These are phyloP conservation scores for Mandrillus leucophaeus DNA, from an alignment of 2,113 vertebrate species.

Conservation along the genomic window DNA sequence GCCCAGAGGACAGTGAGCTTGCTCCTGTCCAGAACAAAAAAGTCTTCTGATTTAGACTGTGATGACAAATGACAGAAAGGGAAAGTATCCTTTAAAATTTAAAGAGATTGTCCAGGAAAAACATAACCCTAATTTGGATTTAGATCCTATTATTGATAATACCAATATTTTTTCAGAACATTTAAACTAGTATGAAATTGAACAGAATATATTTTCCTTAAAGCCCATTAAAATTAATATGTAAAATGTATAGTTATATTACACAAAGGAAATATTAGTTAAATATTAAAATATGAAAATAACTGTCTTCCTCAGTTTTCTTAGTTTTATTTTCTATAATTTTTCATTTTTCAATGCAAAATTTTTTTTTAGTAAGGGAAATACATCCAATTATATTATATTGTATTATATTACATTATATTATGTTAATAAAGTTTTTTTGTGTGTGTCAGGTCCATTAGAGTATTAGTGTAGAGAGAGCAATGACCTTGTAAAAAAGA, in stretches of 20 bases:
- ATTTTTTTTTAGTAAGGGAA: not conserved
- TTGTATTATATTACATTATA: not conserved
- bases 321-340: not conserved
- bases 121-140: not conserved
- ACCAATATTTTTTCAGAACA: not conserved
- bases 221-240: not conserved
- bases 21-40: not conserved
- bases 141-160: not conserved
- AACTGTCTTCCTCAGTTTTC: not conserved
- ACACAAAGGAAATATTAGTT: not conserved
- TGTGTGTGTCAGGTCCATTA: not conserved
- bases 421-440: not conserved
- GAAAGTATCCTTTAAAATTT: not conserved
- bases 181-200: not conserved
- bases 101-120: not conserved
- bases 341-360: not conserved
- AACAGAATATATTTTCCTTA: not conserved
- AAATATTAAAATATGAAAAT: not conserved
- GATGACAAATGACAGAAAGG: not conserved
- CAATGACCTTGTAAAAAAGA: conserved; percentile 32
- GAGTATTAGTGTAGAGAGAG: conserved; percentile 24
- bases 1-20: too few species aligned
- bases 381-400: not conserved
- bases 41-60: not conserved
- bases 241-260: not conserved